Evolutionary conservation across 30 jellyfish, hydroid and myxozoan species (phyloP), one percentile per base, ranked within the genome.

Genomic region (Aurelia coerulea): DNA sequence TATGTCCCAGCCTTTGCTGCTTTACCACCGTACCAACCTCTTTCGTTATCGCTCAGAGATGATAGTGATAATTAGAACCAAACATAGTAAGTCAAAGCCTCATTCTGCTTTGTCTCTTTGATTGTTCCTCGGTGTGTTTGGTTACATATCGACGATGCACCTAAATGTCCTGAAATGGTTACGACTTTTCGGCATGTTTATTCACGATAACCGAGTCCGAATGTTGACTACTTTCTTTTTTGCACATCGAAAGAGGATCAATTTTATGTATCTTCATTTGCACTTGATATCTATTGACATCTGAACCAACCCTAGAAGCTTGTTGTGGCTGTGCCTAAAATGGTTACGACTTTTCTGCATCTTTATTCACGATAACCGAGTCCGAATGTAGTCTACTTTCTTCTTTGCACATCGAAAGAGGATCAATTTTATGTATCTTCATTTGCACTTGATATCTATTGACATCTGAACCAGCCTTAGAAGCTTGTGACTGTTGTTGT

Each of bases 181-280:
- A 46, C 56, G 56, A 46, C 16, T 49, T 78, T 12, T 14, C 68
- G 18, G 88, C 68, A 14, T 78, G 68, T 14, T 52, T 78, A 35
- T 78, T 78, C 29, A 62, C 78, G 42, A 78, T 64, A n/a, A 78
- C 88, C 39, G 74, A 62, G 42, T 62, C 50, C 7, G 78, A 46
- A 39, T 49, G 74, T 39, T 19, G 39, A 5, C 18, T 16, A 34
- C 39, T 32, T 54, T 63, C 68, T 14, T 68, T 71, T 37, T 68
- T 51, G 23, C 83, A 68, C 84, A 81, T 81, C 69, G 91, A 51
- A 65, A 81, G 69, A 1, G 91, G 76, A 23, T 81, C 84, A 13
- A 81, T 53, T 81, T 70, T 68, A 41, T 81, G 91, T 16, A 81
- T 70, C 37, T 46, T 72, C 35, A 72, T 13, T 53, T 53, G 78